These are phyloP conservation scores for Drosophila pruinosa DNA, from an alignment of 1,140 invertebrate genomes.

Conservation along the genomic window DNA sequence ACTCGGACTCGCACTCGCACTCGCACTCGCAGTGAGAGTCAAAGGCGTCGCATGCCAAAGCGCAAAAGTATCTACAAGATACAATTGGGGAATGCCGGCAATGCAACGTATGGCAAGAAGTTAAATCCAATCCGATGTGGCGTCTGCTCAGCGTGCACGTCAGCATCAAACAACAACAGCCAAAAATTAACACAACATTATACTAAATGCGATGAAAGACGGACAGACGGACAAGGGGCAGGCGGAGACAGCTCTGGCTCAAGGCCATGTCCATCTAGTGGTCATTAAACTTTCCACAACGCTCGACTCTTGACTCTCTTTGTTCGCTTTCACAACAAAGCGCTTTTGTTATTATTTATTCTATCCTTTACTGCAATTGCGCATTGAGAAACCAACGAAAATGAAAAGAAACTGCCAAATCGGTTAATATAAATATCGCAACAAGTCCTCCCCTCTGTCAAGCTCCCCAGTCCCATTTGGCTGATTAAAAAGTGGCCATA, in stretches of 20 bases:
- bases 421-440: conserved; percentile 34
- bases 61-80: conserved; percentile 53
- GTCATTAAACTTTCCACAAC: conserved; percentile 60
- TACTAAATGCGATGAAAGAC: not conserved
- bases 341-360: conserved; percentile 14
- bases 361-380: conserved; percentile 28
- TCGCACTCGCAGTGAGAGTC: conserved; percentile 6
- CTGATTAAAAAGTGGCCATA: conserved; percentile 62
- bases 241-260: conserved; percentile 54
- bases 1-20: no score
- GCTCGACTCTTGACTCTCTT: conserved; percentile 31
- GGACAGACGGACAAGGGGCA: not conserved
- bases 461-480: conserved; percentile 10
- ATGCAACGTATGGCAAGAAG: conserved; percentile 64
- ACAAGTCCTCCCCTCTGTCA: not conserved
- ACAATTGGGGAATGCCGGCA: conserved; percentile 60
- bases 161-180: conserved; percentile 18
- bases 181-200: conserved; percentile 62
- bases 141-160: conserved; percentile 2
- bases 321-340: conserved; percentile 57
- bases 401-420: not conserved
- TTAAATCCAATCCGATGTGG: conserved; percentile 31
- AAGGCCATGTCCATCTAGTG: conserved; percentile 58
- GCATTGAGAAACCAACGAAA: conserved; percentile 47
- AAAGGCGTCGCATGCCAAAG: conserved; percentile 49